A percentile compares a stretch with the other conserved stretches of the same genome.
Evolutionary conservation across 2,113 vertebrate species (phyloP).

Genomic region (chimpanzee (Pan troglodytes)): NHGRI_mPanTro3-v2.1_pri NC_072410.2:16692001-16692500

Average conservation of each 20-base stretch:
- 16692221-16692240: conserved; percentile 98
- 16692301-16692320: neutral
- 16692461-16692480: neutral
- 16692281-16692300: conserved; percentile 34
- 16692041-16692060: neutral
- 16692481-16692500: neutral
- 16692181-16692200: conserved; percentile 70
- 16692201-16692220: conserved; percentile 95
- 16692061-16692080: neutral
- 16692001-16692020: neutral
- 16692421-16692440: neutral
- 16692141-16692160: neutral
- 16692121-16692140: neutral
- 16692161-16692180: conserved; percentile 45
- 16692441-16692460: neutral
- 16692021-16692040: neutral
- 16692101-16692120: neutral
- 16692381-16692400: neutral
- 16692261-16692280: conserved; percentile 92
- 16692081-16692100: neutral
- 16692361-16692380: neutral
- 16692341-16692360: neutral
- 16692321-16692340: neutral
- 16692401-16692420: neutral
- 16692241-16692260: conserved; percentile 99